A percentile compares a stretch with the other conserved stretches of the same genome.
Evolutionary conservation across 2,797 vertebrate species (phyloP).

Genomic region (Takifugu ocellatus): DNA sequence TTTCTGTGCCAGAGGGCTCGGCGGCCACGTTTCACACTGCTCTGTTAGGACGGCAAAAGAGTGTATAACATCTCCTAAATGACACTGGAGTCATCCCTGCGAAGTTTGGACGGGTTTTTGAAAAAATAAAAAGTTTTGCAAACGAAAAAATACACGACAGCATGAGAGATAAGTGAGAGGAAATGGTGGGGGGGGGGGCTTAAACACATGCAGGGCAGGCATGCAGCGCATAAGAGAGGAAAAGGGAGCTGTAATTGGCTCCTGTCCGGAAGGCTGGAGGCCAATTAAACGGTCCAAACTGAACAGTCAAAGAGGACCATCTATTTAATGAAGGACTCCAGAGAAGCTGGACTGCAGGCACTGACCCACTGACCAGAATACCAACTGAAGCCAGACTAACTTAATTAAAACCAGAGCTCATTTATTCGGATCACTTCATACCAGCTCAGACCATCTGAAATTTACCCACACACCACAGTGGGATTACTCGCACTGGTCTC

Average conservation of each 20-base stretch:
- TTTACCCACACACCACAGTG: slow-evolving; percentile 10
- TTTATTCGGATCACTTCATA: slow-evolving; percentile 17
- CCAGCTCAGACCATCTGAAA: slow-evolving; percentile 15
- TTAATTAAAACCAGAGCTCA: slow-evolving; percentile 33
- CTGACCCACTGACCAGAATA: slow-evolving; percentile 60
- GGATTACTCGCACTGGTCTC: slow-evolving; percentile 6
- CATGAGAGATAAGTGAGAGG: slow-evolving; percentile 2
- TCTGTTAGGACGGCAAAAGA: slow-evolving; percentile 42
- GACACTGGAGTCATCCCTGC: slow-evolving; percentile 15
- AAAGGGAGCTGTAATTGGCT: slow-evolving; percentile 41
- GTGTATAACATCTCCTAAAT: slow-evolving; percentile 25
- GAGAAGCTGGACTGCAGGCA: slow-evolving; percentile 43
- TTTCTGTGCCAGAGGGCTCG: slow-evolving; percentile 28
- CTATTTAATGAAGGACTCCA: slow-evolving; percentile 46
- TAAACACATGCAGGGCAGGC: slow-evolving; percentile 13
- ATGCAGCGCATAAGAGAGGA: slow-evolving; percentile 12
- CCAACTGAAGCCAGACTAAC: slow-evolving; percentile 40
- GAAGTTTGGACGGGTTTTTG: slow-evolving; percentile 15
- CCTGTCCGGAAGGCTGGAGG: slow-evolving; percentile 48
- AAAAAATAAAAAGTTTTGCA: slow-evolving; percentile 18
- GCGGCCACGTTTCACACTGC: slow-evolving; percentile 30
- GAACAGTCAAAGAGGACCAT: slow-evolving; percentile 56
- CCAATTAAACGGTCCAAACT: slow-evolving; percentile 60
- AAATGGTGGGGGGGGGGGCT: neutral
- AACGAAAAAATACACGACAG: slow-evolving; percentile 3